phyloP scores from a whole-genome alignment of 2,113 vertebrate species.

The Callospermophilus lateralis region DNA sequence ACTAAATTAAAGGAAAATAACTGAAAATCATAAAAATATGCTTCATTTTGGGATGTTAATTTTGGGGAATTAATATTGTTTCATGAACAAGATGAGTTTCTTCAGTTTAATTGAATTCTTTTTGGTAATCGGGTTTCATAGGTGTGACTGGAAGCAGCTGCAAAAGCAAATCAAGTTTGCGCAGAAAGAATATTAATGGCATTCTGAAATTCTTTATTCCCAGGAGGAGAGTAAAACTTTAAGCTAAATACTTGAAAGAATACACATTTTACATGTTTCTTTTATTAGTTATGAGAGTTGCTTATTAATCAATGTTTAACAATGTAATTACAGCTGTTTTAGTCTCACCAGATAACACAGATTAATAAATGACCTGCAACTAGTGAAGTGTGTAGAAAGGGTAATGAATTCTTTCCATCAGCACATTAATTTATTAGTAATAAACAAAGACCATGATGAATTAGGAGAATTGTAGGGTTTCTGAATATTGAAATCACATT shows the following conservation, averaged over 20 bases:
- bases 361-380: constrained; percentile 96
- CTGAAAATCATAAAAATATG: constrained; percentile 81
- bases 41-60: constrained; percentile 83
- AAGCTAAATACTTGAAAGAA: constrained; percentile 87
- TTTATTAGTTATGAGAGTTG: constrained; percentile 90
- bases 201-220: constrained; percentile 86
- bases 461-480: constrained; percentile 88
- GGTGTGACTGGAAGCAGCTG: constrained; percentile 88
- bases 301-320: constrained; percentile 98
- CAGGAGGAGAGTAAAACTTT: constrained; percentile 86
- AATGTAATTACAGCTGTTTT: constrained; percentile 95
- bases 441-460: constrained; percentile 93
- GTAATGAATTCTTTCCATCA: constrained; percentile 93
- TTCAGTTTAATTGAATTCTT: constrained; percentile 85
- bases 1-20: constrained; percentile 80
- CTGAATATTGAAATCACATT: constrained; percentile 89
- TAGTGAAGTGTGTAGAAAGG: constrained; percentile 91
- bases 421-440: constrained; percentile 91
- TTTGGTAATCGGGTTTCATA: constrained; percentile 87
- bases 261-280: constrained; percentile 87
- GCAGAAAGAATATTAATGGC: constrained; percentile 89
- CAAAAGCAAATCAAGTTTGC: constrained; percentile 85
- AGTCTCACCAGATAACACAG: constrained; percentile 93
- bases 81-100: constrained; percentile 83
- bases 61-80: constrained; percentile 84